Conservation (phyloP, 2,797 vertebrate genomes). For the Falco concolor region DNA sequence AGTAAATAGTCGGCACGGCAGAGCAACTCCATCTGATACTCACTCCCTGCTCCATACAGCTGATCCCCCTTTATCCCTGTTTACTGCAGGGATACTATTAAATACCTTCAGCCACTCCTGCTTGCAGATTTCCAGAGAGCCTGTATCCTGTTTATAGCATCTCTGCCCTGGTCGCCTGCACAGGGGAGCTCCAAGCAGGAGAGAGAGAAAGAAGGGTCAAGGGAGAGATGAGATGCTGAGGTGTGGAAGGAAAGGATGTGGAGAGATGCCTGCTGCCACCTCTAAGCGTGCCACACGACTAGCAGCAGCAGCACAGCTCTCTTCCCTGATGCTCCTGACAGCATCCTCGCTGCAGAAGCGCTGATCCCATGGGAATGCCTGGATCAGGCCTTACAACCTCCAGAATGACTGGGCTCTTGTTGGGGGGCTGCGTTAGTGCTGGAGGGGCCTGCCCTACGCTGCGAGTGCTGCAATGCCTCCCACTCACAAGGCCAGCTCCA, state of each 20-base stretch:
- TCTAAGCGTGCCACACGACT: neutral
- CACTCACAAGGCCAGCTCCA: neutral
- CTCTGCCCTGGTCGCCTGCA: neutral
- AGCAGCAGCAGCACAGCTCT: neutral
- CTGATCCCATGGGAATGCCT: neutral
- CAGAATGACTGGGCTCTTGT: neutral
- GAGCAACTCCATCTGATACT: slow-evolving; percentile 15
- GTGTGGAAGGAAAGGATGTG: neutral
- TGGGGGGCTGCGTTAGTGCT: neutral
- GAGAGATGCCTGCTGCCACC: neutral
- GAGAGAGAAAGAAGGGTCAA: neutral
- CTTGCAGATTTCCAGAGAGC: slow-evolving; percentile 12
- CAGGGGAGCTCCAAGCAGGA: neutral
- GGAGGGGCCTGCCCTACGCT: neutral
- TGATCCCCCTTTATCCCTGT: slow-evolving; percentile 56
- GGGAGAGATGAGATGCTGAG: neutral
- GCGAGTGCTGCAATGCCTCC: neutral
- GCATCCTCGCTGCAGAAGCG: neutral
- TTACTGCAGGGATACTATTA: slow-evolving; percentile 17
- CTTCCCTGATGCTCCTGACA: rapidly evolving
- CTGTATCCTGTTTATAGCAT: slow-evolving; percentile 50
- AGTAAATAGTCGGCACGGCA: slow-evolving; percentile 9
- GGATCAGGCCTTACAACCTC: neutral
- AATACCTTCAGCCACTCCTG: slow-evolving; percentile 21
- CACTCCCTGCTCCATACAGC: neutral